Percentiles rank a stretch among this genome's conserved stretches.
These are phyloP conservation scores for Cebidichthys violaceus DNA, from an alignment of 2,113 vertebrate genomes.

Conservation along the genomic window DNA sequence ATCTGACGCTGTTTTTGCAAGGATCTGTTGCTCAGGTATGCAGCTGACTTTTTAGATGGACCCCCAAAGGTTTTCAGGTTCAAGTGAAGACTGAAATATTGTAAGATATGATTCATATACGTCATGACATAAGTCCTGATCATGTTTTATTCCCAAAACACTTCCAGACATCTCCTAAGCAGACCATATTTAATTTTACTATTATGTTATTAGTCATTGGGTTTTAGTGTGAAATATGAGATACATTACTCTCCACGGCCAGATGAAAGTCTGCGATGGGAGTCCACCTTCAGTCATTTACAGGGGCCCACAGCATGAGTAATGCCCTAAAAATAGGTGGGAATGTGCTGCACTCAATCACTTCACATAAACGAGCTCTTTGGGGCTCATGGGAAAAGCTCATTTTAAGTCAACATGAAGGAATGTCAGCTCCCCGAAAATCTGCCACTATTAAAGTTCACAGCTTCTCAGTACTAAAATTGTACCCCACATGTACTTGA, in stretches of 20 bases:
- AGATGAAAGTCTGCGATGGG: constrained; percentile 58
- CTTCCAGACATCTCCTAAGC: constrained; percentile 22
- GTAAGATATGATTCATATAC: constrained; percentile 29
- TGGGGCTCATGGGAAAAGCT: constrained; percentile 67
- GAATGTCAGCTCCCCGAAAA: constrained; percentile 67
- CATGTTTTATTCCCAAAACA: constrained; percentile 47
- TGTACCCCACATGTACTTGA: not conserved
- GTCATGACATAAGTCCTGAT: constrained; percentile 31
- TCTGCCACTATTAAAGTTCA: constrained; percentile 55
- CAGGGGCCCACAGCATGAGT: constrained; percentile 61
- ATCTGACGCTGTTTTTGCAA: constrained; percentile 41
- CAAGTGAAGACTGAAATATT: constrained; percentile 25
- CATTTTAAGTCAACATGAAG: constrained; percentile 76
- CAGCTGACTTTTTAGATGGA: constrained; percentile 7
- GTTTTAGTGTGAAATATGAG: constrained; percentile 58
- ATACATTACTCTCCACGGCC: constrained; percentile 46
- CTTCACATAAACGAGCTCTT: constrained; percentile 66
- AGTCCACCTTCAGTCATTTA: constrained; percentile 58
- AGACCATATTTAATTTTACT: constrained; percentile 43
- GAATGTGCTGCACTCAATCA: constrained; percentile 74
- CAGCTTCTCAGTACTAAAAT: constrained; percentile 15
- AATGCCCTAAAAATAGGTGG: constrained; percentile 78
- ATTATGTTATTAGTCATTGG: constrained; percentile 47
- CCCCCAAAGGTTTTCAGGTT: constrained; percentile 23
- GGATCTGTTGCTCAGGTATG: constrained; percentile 47